Percentiles rank a stretch among this genome's conserved stretches.
phyloP scores from a whole-genome alignment of 2,113 vertebrate species.

The Chlorocebus sabaeus region DNA sequence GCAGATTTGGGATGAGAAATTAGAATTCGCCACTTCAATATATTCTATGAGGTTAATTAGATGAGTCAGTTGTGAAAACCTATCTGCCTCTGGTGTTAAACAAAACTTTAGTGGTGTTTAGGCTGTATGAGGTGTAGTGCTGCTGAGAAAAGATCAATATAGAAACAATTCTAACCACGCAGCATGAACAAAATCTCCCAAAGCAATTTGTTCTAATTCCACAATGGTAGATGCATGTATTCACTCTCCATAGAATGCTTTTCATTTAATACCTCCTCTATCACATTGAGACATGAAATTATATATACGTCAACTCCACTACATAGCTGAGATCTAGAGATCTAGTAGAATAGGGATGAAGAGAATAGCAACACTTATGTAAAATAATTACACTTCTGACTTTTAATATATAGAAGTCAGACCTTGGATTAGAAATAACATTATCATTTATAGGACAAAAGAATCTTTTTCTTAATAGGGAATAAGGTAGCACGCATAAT shows the following conservation, averaged over 20 bases:
- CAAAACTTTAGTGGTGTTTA: background rate
- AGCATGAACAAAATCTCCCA: background rate
- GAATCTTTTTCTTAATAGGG: background rate
- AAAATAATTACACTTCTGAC: conserved; percentile 48
- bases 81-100: background rate
- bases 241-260: background rate
- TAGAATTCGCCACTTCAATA: background rate
- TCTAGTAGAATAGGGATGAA: background rate
- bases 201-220: background rate
- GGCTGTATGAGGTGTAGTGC: background rate
- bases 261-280: background rate
- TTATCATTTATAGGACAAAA: background rate
- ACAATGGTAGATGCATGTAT: background rate
- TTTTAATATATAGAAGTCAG: conserved; percentile 42
- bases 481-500: background rate
- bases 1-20: background rate
- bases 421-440: background rate
- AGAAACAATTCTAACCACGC: background rate
- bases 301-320: background rate
- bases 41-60: background rate
- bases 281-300: conserved; percentile 21
- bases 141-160: background rate
- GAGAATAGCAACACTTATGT: background rate
- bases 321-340: background rate
- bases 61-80: background rate